phyloP scores from a whole-genome alignment of 1,140 invertebrate species.

The Mizuhopecten yessoensis region DNA sequence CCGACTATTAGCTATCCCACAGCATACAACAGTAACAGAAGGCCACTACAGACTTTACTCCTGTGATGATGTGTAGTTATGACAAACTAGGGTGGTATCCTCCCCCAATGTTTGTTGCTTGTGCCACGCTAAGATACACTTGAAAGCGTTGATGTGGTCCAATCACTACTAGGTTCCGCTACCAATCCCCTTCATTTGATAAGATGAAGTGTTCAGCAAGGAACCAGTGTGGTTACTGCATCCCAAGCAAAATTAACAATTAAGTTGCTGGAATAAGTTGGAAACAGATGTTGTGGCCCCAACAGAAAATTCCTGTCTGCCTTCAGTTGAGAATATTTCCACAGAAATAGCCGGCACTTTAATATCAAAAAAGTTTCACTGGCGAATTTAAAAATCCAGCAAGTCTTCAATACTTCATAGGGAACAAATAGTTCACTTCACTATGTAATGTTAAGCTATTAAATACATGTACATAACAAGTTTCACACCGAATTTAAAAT shows the following conservation, averaged over 20 bases:
- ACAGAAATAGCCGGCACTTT: background rate
- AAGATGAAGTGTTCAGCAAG: conserved; percentile 32
- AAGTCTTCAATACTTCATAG: background rate
- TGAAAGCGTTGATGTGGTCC: conserved; percentile 31
- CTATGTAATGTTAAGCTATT: background rate
- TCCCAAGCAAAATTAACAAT: conserved; percentile 1
- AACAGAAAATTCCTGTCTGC: conserved; percentile 14
- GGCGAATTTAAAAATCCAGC: conserved; percentile 27
- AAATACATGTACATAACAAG: conserved; percentile 27
- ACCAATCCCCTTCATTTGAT: conserved; percentile 38
- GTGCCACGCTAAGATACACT: conserved; percentile 37
- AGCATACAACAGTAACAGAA: background rate
- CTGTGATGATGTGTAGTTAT: background rate
- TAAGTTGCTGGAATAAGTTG: conserved; percentile 33
- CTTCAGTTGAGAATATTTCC: conserved; percentile 25
- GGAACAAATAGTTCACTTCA: background rate
- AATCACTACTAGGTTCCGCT: conserved; percentile 4
- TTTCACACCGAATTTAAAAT: conserved; percentile 26
- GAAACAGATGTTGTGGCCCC: conserved; percentile 13
- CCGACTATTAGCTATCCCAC: background rate
- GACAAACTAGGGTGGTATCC: background rate
- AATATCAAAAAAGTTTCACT: background rate
- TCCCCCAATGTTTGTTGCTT: conserved; percentile 32
- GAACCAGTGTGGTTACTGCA: conserved; percentile 13
- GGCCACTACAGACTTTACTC: background rate